Evolutionary conservation across 2,888 invertebrate genomes (phyloP), one percentile per base, ranked within the genome.

Genomic region (Galerucella calmariensis): DNA sequence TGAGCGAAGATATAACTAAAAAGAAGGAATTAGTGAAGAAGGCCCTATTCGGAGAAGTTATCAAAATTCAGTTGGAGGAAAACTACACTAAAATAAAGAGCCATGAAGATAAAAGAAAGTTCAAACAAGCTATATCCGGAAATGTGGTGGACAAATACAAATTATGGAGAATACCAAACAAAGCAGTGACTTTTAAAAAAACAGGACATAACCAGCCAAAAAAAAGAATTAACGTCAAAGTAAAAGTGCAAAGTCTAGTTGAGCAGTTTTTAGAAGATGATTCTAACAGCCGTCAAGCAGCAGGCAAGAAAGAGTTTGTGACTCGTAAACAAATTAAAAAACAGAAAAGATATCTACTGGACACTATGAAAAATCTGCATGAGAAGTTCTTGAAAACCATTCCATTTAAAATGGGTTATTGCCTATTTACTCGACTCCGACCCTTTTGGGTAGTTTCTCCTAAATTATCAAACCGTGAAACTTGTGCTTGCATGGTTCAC

Each of bases 381-480:
- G 12, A 46, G 48, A 58, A 16, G 10, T 35, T 35, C n/a, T 51
- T 51, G n/a, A 12, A 51, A 51, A 51, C 51, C 12, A 51, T 14
- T 51, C 51, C 51, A 51, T 14, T 51, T n/a, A 51, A 12, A 14
- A 11, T 51, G 12, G 51, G 51, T 10, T 79, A 81, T 56, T 6
- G 75, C 56, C 77, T 79, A 46, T 65, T 81, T 14, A 35, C 75
- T 62, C 77, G 77, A 78, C 75, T 72, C 66, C 79, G 79, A 69
- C 78, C 81, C 67, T 79, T 77, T 78, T 81, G 81, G 78, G 77
- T 80, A 51, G 76, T 80, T 44, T 20, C 69, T 11, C 79, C 80
- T 59, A 80, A 68, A 78, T 44, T 35, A 72, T 78, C 76, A 65
- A 79, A 81, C 58, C 69, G 79, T 48, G 79, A 81, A 71, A 78